Percentiles rank a stretch among this genome's conserved stretches.
phyloP scores from a whole-genome alignment of 1,140 invertebrate genomes.

The Stenopsyche tienmushanensis region DNA sequence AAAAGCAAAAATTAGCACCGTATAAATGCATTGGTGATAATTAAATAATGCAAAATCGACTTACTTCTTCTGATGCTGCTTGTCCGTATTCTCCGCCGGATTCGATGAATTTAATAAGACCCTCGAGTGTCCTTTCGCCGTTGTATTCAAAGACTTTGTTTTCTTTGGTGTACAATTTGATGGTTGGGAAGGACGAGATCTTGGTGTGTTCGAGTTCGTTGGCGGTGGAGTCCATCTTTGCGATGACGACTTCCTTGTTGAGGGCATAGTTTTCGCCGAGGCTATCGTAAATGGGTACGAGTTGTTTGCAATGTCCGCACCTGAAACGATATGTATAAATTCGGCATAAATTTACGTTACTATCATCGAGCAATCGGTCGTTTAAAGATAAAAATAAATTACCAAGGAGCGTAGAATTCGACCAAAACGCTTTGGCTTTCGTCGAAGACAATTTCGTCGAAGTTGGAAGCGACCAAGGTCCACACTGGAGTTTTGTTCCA shows the following conservation, averaged over 20 bases:
- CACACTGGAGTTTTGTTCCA: slow-evolving; percentile 97
- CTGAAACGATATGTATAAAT: no score
- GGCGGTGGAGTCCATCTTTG: slow-evolving; percentile 97
- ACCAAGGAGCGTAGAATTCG: slow-evolving; percentile 98
- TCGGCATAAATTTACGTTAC: no score
- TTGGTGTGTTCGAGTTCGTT: slow-evolving; percentile 97
- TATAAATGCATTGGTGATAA: no score
- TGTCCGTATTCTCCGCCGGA: slow-evolving; percentile 68
- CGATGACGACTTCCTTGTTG: slow-evolving; percentile 83
- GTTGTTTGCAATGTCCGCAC: slow-evolving; percentile 94
- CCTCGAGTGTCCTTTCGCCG: slow-evolving; percentile 93
- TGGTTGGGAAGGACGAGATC: slow-evolving; percentile 94
- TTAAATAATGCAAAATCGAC: slow-evolving; percentile 23
- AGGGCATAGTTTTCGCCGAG: slow-evolving; percentile 79
- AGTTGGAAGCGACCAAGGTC: slow-evolving; percentile 92
- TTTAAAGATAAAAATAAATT: slow-evolving; percentile 44
- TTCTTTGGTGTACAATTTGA: slow-evolving; percentile 93
- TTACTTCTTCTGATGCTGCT: slow-evolving; percentile 64
- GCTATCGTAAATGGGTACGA: slow-evolving; percentile 93
- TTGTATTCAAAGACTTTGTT: slow-evolving; percentile 95
- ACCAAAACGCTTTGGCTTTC: slow-evolving; percentile 92
- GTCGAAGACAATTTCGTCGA: slow-evolving; percentile 90
- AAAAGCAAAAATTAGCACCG: slow-evolving; percentile 16
- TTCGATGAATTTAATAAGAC: slow-evolving; percentile 90
- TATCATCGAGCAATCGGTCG: no score